Conservation (phyloP, 2,113 vertebrate species). For the Talpa occidentalis region DNA sequence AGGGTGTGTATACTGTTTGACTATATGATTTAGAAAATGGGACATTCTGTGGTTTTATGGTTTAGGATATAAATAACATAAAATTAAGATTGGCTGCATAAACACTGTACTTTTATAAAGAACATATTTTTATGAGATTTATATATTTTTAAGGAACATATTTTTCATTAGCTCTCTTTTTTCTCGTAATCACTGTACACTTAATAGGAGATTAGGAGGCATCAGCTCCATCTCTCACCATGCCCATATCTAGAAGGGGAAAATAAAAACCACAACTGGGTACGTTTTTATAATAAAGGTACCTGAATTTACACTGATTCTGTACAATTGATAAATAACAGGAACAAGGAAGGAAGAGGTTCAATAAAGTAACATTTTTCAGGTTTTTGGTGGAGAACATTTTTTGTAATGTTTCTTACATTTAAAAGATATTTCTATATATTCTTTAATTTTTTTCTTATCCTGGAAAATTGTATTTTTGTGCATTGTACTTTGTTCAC, state of each 20-base stretch:
- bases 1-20: slow-evolving; percentile 76
- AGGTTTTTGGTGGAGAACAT: slow-evolving; percentile 38
- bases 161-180: slow-evolving; percentile 37
- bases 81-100: slow-evolving; percentile 44
- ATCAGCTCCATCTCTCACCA: slow-evolving; percentile 37
- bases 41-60: slow-evolving; percentile 65
- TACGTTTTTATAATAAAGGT: slow-evolving; percentile 26
- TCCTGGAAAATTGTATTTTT: slow-evolving; percentile 52
- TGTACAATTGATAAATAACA: slow-evolving; percentile 42
- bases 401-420: slow-evolving; percentile 33
- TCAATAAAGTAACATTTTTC: not conserved
- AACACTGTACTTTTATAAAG: slow-evolving; percentile 60
- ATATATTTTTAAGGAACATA: slow-evolving; percentile 42
- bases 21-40: slow-evolving; percentile 62
- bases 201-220: slow-evolving; percentile 29
- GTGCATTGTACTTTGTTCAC: slow-evolving; percentile 19
- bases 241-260: not conserved
- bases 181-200: slow-evolving; percentile 36
- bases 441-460: slow-evolving; percentile 44
- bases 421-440: slow-evolving; percentile 29
- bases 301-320: slow-evolving; percentile 33
- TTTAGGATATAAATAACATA: slow-evolving; percentile 50
- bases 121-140: slow-evolving; percentile 57
- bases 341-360: slow-evolving; percentile 24
- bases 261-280: slow-evolving; percentile 20